A percentile compares a stretch with the other conserved stretches of the same genome.
Conservation (phyloP, 2,113 vertebrate genomes). For the Camelus dromedarius region DNA sequence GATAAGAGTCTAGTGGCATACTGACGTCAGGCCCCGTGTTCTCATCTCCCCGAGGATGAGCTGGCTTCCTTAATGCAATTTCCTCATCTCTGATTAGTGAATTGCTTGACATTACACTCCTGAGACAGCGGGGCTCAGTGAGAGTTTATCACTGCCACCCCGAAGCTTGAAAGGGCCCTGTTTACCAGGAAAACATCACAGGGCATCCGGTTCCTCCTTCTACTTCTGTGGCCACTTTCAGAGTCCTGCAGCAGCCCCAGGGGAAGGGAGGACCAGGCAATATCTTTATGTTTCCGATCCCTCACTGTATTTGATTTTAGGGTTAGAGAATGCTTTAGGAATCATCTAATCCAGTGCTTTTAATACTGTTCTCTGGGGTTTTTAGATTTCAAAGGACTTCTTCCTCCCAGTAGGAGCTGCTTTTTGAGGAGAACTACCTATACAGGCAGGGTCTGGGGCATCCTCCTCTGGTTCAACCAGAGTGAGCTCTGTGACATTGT, state of each 20-base stretch:
- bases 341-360: background rate
- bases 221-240: background rate
- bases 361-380: background rate
- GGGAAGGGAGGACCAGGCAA: background rate
- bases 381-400: background rate
- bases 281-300: background rate
- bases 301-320: background rate
- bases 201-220: background rate
- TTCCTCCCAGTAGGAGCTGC: background rate
- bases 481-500: background rate
- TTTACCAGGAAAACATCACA: background rate
- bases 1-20: background rate
- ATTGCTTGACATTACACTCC: background rate
- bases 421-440: background rate
- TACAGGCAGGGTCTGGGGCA: background rate
- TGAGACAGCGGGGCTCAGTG: background rate
- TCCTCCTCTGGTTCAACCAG: background rate
- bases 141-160: background rate
- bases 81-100: background rate
- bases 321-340: background rate
- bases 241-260: background rate
- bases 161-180: background rate
- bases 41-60: background rate
- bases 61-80: constrained; percentile 36
- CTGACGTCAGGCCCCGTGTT: background rate